A percentile compares a stretch with the other conserved stretches of the same genome.
phyloP scores from a whole-genome alignment of 2,113 vertebrate genomes.

The Etia nguti region DNA sequence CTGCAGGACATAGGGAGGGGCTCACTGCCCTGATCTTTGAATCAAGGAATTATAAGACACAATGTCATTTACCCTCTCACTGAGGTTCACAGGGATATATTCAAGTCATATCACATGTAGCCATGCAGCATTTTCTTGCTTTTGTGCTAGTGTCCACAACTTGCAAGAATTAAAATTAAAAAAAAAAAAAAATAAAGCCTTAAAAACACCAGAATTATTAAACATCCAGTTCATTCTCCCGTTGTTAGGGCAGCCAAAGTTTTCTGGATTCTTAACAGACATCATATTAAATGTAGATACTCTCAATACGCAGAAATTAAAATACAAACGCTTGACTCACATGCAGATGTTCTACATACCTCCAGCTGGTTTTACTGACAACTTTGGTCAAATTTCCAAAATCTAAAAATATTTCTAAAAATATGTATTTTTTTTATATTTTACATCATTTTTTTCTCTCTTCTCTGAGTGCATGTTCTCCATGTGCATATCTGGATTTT shows the following conservation, averaged over 20 bases:
- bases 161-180: not conserved
- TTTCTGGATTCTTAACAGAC: not conserved
- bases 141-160: not conserved
- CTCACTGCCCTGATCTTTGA: slow-evolving; percentile 20
- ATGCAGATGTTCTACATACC: not conserved
- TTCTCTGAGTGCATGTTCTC: not conserved
- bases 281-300: not conserved
- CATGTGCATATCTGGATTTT: not conserved
- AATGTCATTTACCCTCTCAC: not conserved
- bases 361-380: not conserved
- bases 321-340: not conserved
- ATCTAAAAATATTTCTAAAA: not conserved
- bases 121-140: not conserved
- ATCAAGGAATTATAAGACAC: slow-evolving; percentile 43
- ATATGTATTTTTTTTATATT: not conserved
- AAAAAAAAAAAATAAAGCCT: not conserved
- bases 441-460: accelerated
- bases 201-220: not conserved
- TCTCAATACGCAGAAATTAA: not conserved
- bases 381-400: not conserved
- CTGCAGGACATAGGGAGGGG: slow-evolving; percentile 37
- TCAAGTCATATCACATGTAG: not conserved
- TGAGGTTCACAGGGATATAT: not conserved
- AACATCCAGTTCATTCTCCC: not conserved
- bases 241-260: not conserved